phyloP scores from a whole-genome alignment of 2,888 invertebrate species.

The Schizaphis graminum region DNA sequence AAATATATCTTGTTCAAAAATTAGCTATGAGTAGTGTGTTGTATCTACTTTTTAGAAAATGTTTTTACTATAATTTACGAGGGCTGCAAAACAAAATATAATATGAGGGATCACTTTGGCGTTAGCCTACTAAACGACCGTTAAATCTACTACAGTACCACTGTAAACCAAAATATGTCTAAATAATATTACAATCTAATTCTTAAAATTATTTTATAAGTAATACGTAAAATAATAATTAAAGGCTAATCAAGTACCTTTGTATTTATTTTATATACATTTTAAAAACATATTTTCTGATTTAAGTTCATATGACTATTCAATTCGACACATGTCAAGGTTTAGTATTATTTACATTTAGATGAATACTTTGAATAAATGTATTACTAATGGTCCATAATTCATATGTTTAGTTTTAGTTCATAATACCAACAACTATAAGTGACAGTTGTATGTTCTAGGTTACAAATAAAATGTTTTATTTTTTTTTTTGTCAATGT shows the following conservation, averaged over 20 bases:
- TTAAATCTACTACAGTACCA: background rate
- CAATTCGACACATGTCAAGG: background rate
- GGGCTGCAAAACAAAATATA: background rate
- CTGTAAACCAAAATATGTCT: background rate
- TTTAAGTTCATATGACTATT: background rate
- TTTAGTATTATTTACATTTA: conserved; percentile 4
- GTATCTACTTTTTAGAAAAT: background rate
- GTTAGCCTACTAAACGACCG: background rate
- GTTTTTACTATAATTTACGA: background rate
- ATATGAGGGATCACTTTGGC: background rate
- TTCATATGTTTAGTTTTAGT: background rate
- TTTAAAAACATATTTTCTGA: background rate
- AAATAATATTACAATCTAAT: background rate
- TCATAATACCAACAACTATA: background rate
- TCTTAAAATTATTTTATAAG: background rate
- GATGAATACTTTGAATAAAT: background rate
- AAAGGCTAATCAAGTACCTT: background rate
- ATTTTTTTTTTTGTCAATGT: background rate
- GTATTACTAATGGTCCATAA: background rate
- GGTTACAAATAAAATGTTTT: background rate
- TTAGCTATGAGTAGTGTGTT: too few relatives aligned
- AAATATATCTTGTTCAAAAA: too few relatives aligned
- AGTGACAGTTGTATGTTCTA: background rate
- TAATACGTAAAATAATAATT: background rate
- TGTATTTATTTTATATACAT: background rate